A percentile compares a stretch with the other conserved stretches of the same genome.
These are phyloP conservation scores for Papilio helenus DNA, from an alignment of 1,140 invertebrate genomes.

Conservation along the genomic window DNA sequence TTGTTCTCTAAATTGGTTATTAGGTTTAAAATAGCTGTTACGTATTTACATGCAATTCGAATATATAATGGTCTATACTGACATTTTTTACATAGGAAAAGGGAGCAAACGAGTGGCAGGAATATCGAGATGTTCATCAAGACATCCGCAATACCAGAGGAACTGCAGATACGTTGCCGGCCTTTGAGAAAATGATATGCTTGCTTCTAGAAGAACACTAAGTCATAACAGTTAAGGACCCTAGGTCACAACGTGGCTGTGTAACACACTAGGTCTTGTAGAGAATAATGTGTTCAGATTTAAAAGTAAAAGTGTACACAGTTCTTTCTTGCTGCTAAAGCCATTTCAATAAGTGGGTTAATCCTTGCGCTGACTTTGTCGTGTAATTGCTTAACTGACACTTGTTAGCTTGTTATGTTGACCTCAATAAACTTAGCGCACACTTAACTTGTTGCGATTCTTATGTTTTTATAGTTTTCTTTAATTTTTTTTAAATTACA, in stretches of 20 bases:
- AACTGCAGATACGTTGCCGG: too few relatives aligned
- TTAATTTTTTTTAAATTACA: not conserved
- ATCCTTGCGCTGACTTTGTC: not conserved
- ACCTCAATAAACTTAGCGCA: not conserved
- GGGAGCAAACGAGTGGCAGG: too few relatives aligned
- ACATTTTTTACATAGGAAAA: not conserved
- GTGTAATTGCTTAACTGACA: not conserved
- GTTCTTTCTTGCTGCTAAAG: not conserved
- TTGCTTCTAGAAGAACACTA: too few relatives aligned
- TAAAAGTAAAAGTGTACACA: not conserved
- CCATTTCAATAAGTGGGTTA: slow-evolving; percentile 9
- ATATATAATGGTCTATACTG: not conserved
- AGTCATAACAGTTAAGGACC: too few relatives aligned
- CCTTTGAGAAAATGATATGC: too few relatives aligned
- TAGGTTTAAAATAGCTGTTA: not conserved
- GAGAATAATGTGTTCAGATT: not conserved
- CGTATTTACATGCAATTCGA: not conserved
- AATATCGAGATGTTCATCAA: too few relatives aligned
- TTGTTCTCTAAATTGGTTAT: slow-evolving; percentile 7
- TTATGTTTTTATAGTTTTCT: not conserved
- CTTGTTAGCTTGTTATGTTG: not conserved
- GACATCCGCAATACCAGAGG: too few relatives aligned
- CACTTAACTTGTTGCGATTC: not conserved
- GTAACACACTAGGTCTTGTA: not conserved
- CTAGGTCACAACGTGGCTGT: too few relatives aligned